phyloP scores from a whole-genome alignment of 2,113 vertebrate species.

The Scomber japonicus region DNA sequence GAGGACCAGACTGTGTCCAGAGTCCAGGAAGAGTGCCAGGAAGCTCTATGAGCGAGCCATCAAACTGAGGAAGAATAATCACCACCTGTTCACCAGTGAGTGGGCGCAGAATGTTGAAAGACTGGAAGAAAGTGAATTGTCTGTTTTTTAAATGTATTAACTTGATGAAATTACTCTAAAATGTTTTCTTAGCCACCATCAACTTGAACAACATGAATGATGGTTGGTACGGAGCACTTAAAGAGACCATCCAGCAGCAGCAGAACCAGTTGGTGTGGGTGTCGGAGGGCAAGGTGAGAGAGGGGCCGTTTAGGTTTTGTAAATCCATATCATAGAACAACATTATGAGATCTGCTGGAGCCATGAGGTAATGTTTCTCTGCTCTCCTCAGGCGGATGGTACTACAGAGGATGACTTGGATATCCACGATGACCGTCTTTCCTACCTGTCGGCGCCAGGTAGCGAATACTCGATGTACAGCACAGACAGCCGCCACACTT shows the following conservation, averaged over 20 bases:
- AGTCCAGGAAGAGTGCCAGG: constrained; percentile 97
- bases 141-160: constrained; percentile 6
- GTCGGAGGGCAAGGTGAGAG: constrained; percentile 97
- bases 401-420: constrained; percentile 98
- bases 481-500: constrained; percentile 99
- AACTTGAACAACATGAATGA: constrained; percentile 99
- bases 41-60: constrained; percentile 97
- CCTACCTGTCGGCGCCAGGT: constrained; percentile 98
- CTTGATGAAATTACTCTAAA: constrained; percentile 49
- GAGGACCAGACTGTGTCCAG: constrained; percentile 95
- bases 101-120: constrained; percentile 49
- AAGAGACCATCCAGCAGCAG: constrained; percentile 96
- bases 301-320: background rate
- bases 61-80: constrained; percentile 98
- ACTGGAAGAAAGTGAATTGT: background rate
- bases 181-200: constrained; percentile 91
- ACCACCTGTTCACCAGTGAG: constrained; percentile 99
- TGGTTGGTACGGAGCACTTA: constrained; percentile 97
- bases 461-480: constrained; percentile 99
- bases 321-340: background rate
- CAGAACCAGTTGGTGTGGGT: constrained; percentile 99
- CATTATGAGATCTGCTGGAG: background rate
- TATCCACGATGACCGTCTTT: constrained; percentile 98
- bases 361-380: constrained; percentile 7
- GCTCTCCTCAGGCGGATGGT: constrained; percentile 91